Evolutionary conservation across 2,113 vertebrate genomes (phyloP).

Genomic region (Proteles cristata): DNA sequence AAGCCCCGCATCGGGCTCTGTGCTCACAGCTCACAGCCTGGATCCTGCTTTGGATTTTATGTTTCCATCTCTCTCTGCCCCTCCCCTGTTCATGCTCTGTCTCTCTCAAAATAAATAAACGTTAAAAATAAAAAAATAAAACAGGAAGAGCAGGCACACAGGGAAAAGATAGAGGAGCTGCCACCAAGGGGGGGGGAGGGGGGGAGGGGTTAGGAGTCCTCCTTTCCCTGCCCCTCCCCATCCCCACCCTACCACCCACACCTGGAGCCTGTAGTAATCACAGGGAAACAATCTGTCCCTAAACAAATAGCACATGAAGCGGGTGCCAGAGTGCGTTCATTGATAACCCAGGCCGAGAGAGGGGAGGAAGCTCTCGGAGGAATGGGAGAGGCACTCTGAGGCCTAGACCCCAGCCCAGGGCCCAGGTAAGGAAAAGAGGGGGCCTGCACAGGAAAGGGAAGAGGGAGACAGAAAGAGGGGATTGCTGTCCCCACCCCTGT

Average conservation of each 20-base stretch:
- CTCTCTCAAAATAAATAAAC: no score
- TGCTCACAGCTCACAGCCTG: no score
- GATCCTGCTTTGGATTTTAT: no score
- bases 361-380: neutral
- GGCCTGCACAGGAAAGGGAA: neutral
- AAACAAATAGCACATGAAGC: neutral
- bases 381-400: neutral
- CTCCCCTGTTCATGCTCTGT: no score
- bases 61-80: no score
- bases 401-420: neutral
- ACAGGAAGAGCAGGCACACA: neutral
- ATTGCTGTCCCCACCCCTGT: neutral
- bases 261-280: neutral
- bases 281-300: neutral
- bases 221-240: neutral
- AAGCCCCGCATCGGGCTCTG: no score
- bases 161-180: neutral
- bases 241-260: neutral
- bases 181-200: neutral
- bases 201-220: neutral
- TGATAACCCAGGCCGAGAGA: neutral
- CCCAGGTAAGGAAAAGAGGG: neutral
- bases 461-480: no score
- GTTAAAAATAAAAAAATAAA: neutral
- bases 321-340: neutral